A percentile compares a stretch with the other conserved stretches of the same genome.
Evolutionary conservation across 2,888 invertebrate species (phyloP).

Genomic region (Agriopis aurantiaria): DNA sequence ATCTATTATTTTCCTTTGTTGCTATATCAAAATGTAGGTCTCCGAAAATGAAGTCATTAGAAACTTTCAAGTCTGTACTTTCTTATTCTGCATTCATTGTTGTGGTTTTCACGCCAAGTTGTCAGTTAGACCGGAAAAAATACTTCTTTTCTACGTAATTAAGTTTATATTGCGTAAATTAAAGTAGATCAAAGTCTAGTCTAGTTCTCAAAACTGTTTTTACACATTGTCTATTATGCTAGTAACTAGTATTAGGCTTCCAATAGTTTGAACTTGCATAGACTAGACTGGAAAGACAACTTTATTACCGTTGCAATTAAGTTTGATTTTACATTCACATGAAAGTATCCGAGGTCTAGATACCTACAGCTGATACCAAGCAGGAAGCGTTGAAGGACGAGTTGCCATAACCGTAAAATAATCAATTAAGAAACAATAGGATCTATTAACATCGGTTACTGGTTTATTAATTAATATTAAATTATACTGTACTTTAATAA

Average conservation of each 20-base stretch:
- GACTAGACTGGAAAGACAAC: constrained; percentile 25
- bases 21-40: constrained; percentile 11
- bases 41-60: constrained; percentile 12
- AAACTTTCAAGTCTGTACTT: constrained; percentile 25
- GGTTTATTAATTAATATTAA: constrained; percentile 41
- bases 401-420: constrained; percentile 46
- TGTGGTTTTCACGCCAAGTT: constrained; percentile 20
- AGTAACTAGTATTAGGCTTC: background rate
- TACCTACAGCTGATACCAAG: constrained; percentile 9
- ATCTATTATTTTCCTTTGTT: constrained; percentile 28
- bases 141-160: constrained; percentile 27
- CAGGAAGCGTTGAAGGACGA: constrained; percentile 41
- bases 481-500: constrained; percentile 32
- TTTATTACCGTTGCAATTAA: constrained; percentile 32
- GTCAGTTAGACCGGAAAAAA: constrained; percentile 9
- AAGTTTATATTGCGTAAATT: constrained; percentile 15
- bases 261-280: background rate
- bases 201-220: background rate
- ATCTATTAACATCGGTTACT: constrained; percentile 40
- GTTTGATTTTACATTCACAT: constrained; percentile 26
- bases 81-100: constrained; percentile 35
- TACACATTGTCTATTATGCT: background rate
- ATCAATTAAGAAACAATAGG: constrained; percentile 58
- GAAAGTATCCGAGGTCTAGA: constrained; percentile 29
- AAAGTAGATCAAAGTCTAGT: constrained; percentile 26